phyloP scores from a whole-genome alignment of 2,888 invertebrate genomes.

The Netelia melanura region DNA sequence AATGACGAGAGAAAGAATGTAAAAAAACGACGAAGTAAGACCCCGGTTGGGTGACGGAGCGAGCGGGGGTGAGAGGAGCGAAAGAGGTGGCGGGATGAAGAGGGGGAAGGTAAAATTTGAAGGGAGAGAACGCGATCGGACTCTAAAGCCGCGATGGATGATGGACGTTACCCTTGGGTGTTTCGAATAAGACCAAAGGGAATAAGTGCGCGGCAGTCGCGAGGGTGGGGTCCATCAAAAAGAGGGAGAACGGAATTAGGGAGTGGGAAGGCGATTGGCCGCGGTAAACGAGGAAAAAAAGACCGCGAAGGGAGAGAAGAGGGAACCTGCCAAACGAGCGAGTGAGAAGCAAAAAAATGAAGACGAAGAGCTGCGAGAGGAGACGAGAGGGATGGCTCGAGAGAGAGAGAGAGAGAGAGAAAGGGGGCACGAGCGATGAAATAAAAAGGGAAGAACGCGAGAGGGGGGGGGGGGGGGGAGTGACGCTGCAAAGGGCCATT shows the following conservation, averaged over 20 bases:
- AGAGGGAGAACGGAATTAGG: conserved; percentile 40
- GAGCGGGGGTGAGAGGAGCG: conserved; percentile 9
- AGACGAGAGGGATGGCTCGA: conserved; percentile 58
- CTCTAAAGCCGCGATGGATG: conserved; percentile 75
- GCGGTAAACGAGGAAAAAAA: conserved; percentile 59
- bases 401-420: conserved; percentile 68
- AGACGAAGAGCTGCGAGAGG: conserved; percentile 38
- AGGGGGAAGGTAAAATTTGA: conserved; percentile 48
- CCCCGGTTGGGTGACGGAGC: neutral
- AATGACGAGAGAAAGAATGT: conserved; percentile 59
- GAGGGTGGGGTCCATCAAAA: conserved; percentile 62
- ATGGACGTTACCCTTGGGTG: conserved; percentile 79
- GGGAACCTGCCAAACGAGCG: conserved; percentile 69
- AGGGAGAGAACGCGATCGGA: conserved; percentile 72
- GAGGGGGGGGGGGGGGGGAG: conserved; percentile 73
- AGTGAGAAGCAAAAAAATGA: conserved; percentile 68
- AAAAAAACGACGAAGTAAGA: conserved; percentile 33
- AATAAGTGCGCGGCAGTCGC: conserved; percentile 69
- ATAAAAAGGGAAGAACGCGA: conserved; percentile 25
- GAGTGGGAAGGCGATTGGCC: conserved; percentile 63
- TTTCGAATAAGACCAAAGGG: conserved; percentile 80
- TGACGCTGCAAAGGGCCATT: conserved; percentile 81
- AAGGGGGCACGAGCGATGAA: conserved; percentile 69
- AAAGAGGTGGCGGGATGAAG: conserved; percentile 15
- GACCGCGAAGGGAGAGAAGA: conserved; percentile 36